These are phyloP conservation scores for Temnothorax ravouxi DNA, from an alignment of 2,888 invertebrate genomes.

Conservation along the genomic window DNA sequence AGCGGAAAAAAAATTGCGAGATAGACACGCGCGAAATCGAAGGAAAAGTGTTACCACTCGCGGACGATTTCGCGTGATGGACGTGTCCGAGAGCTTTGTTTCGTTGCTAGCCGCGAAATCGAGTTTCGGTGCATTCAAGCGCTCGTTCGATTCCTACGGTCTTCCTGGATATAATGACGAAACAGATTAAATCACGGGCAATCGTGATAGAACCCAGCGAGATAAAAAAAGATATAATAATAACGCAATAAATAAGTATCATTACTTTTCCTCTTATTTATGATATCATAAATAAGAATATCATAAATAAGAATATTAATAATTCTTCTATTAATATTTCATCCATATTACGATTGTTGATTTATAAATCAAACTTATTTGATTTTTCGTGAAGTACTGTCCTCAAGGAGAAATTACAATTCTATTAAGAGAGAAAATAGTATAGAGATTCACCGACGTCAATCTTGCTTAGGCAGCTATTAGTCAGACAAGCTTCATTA, in stretches of 20 bases:
- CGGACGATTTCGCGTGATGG: constrained; percentile 39
- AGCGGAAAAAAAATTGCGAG: constrained; percentile 5
- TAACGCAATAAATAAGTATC: background rate
- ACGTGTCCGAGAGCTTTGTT: constrained; percentile 41
- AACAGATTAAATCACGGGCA: constrained; percentile 23
- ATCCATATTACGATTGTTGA: background rate
- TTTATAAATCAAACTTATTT: background rate
- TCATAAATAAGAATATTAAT: background rate
- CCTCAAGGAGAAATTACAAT: background rate
- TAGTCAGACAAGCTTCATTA: constrained; percentile 31
- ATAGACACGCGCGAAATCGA: constrained; percentile 51
- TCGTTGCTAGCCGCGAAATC: constrained; percentile 32
- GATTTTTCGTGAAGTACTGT: background rate
- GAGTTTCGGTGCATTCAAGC: constrained; percentile 31
- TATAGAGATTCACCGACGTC: constrained; percentile 16
- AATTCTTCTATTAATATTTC: background rate
- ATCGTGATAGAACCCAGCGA: background rate
- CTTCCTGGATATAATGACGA: constrained; percentile 14
- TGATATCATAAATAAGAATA: background rate
- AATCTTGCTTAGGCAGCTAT: constrained; percentile 22
- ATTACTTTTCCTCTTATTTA: background rate
- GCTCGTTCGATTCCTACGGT: constrained; percentile 7
- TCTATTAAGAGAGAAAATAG: background rate
- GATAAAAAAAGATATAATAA: background rate
- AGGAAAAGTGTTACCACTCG: constrained; percentile 54